Evolutionary conservation across 2,888 invertebrate species (phyloP).

Genomic region (Troilus luridus): DNA sequence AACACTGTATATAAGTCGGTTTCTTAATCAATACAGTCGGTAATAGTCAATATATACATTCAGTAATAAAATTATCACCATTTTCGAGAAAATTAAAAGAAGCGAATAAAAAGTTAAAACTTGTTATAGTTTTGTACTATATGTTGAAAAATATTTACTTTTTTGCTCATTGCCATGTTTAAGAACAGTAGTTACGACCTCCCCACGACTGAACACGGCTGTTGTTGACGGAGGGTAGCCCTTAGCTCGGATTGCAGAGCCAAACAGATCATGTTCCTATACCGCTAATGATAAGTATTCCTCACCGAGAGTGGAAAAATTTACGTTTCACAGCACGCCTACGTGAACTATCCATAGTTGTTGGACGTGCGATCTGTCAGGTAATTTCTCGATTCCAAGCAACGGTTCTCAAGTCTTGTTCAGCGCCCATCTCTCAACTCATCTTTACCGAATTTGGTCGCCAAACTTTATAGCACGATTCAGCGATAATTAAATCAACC

Average conservation of each 20-base stretch:
- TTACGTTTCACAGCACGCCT: conserved; percentile 18
- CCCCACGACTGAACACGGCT: neutral
- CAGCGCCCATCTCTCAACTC: neutral
- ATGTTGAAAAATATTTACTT: neutral
- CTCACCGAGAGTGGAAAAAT: neutral
- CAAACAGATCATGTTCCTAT: neutral
- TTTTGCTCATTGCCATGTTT: neutral
- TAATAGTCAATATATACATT: no score
- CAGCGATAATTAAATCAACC: no score
- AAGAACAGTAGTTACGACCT: neutral
- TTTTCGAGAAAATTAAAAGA: no score
- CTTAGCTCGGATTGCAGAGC: neutral
- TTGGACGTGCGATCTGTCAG: conserved; percentile 20
- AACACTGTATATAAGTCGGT: no score
- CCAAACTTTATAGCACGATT: no score
- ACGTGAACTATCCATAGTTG: neutral
- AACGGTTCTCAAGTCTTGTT: conserved; percentile 13
- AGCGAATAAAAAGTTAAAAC: no score
- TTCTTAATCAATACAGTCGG: no score
- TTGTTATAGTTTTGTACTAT: neutral
- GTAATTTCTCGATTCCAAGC: conserved; percentile 25
- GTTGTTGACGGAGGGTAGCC: neutral
- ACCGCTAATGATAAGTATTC: conserved; percentile 23
- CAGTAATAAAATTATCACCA: no score
- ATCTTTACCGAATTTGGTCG: neutral